Conservation (phyloP, 1,140 invertebrate species). For the Bombus picipes region DNA sequence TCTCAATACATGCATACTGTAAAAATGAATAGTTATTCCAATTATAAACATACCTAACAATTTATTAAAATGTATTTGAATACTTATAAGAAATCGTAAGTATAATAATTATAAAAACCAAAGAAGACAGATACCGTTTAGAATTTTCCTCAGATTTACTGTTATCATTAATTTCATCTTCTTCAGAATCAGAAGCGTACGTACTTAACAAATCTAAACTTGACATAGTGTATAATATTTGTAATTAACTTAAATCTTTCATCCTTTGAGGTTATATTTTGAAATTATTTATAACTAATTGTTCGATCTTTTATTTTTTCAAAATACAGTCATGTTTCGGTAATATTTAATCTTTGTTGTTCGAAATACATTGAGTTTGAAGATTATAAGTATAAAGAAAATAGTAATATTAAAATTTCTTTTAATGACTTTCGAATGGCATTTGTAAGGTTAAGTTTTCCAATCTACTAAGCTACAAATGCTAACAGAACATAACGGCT, state of each 20-base stretch:
- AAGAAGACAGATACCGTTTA: constrained; percentile 20
- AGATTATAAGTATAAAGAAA: not conserved
- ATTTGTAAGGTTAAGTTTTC: not conserved
- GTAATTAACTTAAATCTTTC: not conserved
- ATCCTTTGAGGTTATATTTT: constrained; percentile 22
- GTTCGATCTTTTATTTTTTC: not conserved
- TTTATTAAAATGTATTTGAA: not conserved
- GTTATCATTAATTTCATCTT: constrained; percentile 58
- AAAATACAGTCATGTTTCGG: not conserved
- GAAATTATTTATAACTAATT: not conserved
- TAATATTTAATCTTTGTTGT: not conserved
- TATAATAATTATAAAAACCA: not conserved
- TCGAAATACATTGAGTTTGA: not conserved
- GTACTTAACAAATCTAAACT: constrained; percentile 72
- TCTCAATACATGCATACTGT: not conserved
- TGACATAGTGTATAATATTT: constrained; percentile 62
- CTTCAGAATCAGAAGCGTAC: constrained; percentile 72
- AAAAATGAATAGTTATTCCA: not conserved
- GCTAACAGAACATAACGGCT: no score
- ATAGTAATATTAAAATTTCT: not conserved
- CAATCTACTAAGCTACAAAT: not conserved
- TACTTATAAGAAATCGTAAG: not conserved
- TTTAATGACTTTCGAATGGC: not conserved
- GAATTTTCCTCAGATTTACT: constrained; percentile 30
- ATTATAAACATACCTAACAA: not conserved